Evolutionary conservation across 2,113 vertebrate species (phyloP).

Genomic region (Thamnophis sirtalis): DNA sequence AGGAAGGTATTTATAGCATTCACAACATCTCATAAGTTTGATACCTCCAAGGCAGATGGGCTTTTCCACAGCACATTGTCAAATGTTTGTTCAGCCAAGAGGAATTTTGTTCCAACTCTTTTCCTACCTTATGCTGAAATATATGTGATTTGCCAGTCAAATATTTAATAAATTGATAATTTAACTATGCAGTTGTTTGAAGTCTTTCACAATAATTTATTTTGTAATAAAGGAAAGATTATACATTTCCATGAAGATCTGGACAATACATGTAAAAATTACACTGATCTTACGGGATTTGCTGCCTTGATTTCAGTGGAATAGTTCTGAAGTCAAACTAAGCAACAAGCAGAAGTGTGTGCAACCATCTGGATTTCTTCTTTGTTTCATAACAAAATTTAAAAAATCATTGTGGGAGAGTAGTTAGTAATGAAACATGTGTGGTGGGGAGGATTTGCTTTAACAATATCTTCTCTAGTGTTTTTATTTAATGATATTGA

Average conservation of each 20-base stretch:
- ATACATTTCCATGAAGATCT: background rate
- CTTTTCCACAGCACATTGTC: slow-evolving; percentile 64
- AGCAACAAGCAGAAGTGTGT: background rate
- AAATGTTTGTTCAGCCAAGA: slow-evolving; percentile 70
- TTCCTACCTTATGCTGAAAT: slow-evolving; percentile 68
- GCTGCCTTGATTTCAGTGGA: background rate
- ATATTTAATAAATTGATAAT: slow-evolving; percentile 47
- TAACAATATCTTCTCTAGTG: too few species aligned
- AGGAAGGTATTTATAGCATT: slow-evolving; percentile 64
- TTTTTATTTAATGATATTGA: background rate
- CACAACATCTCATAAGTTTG: slow-evolving; percentile 58
- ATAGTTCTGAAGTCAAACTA: background rate
- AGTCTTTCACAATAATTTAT: slow-evolving; percentile 21
- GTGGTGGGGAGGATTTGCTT: too few species aligned
- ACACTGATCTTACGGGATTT: background rate
- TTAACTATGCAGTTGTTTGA: slow-evolving; percentile 50
- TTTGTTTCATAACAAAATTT: background rate
- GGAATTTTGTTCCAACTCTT: slow-evolving; percentile 63
- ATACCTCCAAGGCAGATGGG: slow-evolving; percentile 65
- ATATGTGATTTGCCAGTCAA: slow-evolving; percentile 61
- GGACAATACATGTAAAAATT: background rate
- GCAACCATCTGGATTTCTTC: background rate
- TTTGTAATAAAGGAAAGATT: slow-evolving; percentile 9
- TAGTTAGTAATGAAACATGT: background rate
- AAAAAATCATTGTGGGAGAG: background rate